Conservation (phyloP, 2,888 invertebrate species). For the Trilocha varians region DNA sequence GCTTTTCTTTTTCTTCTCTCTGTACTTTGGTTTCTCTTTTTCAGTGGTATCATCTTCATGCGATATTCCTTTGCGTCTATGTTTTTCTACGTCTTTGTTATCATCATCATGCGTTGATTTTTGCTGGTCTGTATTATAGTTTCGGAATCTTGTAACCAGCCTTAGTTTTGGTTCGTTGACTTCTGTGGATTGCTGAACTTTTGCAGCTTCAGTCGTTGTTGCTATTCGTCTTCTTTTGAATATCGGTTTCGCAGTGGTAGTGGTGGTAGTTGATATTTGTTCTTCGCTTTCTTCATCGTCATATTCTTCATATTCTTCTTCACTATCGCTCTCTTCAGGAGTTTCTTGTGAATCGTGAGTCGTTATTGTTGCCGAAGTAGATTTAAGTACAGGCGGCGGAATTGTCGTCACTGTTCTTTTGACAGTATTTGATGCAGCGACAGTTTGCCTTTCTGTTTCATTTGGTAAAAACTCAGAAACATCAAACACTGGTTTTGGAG, state of each 20-base stretch:
- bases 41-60: conserved; percentile 8
- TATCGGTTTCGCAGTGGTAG: conserved; percentile 32
- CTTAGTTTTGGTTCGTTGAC: conserved; percentile 31
- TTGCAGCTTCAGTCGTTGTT: conserved; percentile 27
- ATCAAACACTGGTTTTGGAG: conserved; percentile 26
- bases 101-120: not conserved
- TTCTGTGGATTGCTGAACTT: conserved; percentile 17
- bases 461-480: conserved; percentile 31
- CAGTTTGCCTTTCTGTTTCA: conserved; percentile 25
- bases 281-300: conserved; percentile 29
- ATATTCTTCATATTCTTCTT: conserved; percentile 38
- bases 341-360: conserved; percentile 10
- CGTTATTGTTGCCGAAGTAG: conserved; percentile 1
- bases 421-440: conserved; percentile 34
- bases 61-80: conserved; percentile 9
- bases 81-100: conserved; percentile 10
- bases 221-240: conserved; percentile 27
- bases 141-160: conserved; percentile 46
- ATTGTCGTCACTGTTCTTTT: conserved; percentile 25
- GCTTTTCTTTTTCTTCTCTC: conserved; percentile 56
- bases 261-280: conserved; percentile 28
- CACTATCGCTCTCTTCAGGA: conserved; percentile 18
- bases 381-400: conserved; percentile 10
- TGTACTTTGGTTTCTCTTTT: conserved; percentile 35
- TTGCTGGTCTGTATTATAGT: conserved; percentile 21